Base-by-base conservation (phyloP, 2,888 invertebrate genomes). In the Apodemia duryi region DNA sequence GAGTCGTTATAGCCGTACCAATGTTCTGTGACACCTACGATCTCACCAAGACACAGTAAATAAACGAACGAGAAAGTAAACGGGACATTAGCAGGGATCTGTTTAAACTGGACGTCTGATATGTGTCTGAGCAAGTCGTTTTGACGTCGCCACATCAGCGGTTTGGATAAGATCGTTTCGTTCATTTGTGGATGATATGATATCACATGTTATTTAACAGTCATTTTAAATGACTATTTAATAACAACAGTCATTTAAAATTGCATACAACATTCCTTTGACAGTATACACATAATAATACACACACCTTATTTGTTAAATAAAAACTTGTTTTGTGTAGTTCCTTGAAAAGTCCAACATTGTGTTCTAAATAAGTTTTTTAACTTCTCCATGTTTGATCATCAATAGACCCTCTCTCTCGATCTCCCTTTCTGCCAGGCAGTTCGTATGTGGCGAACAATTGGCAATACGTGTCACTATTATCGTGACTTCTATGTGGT, bases 121-220 rank as follows among this genome's bases (percentile, higher is more conserved):
- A 83, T 80, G 79, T 71, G 81, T 82, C 83, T 80, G 82, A 82
- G 79, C 82, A 78, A 81, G 85, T 86, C 82, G 82, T 85, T 83
- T 77, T 78, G 79, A 76, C 79, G 79, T 82, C 78, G 85, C 86
- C 81, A 79, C 83, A 84, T 88, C 89, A 88, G 88, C 88, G 81
- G 81, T 86, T 87, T 76, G 71, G 75, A 74, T 76, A 76, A 82
- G 77, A 82, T 80, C 82, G 82, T 78, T 75, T 75, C 75, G 71
- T 78, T 84, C 81, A 82, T 85, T 85, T 83, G 82, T 74, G 75
- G 81, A 72, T 75, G 74, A 76, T 46, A 72, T 75, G 73, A 76
- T 46, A 46, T 46, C 43, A 43, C 77, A 81, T 77, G 81, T 82
- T 80, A 77, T 68, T 63, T 65, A 65, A 66, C 64, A 66, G 66